Conservation (phyloP, 2,888 invertebrate species). For the Hypsopygia costalis region DNA sequence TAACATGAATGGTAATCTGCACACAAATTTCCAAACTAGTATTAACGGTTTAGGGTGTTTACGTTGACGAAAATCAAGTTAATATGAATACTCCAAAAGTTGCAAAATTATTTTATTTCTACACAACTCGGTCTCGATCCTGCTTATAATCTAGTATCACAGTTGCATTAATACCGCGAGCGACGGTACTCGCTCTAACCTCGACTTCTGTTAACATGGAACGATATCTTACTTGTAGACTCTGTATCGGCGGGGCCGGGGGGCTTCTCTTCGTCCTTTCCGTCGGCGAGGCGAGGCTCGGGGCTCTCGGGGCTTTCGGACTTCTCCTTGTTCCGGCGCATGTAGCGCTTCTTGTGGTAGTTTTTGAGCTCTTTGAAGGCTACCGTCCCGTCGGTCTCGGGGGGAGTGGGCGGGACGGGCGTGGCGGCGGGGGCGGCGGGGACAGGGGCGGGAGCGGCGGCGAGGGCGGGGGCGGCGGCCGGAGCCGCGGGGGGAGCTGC, state of each 20-base stretch:
- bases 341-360: conserved; percentile 82
- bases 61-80: conserved; percentile 44
- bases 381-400: conserved; percentile 37
- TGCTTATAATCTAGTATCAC: conserved; percentile 62
- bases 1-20: neutral
- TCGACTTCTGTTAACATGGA: conserved; percentile 42
- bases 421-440: no score
- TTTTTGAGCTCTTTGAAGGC: conserved; percentile 80
- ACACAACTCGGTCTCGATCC: conserved; percentile 42
- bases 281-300: conserved; percentile 17
- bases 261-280: conserved; percentile 18
- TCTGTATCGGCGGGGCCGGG: conserved; percentile 27
- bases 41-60: conserved; percentile 52
- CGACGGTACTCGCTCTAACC: conserved; percentile 21
- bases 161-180: conserved; percentile 23
- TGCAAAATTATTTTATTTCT: conserved; percentile 70
- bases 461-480: no score
- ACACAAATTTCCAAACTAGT: no score
- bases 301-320: conserved; percentile 78
- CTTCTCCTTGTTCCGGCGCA: conserved; percentile 82
- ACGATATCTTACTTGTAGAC: conserved; percentile 74
- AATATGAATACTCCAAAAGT: conserved; percentile 72
- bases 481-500: no score
- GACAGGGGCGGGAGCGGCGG: no score
- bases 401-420: conserved; percentile 9